Evolutionary conservation across 2,797 vertebrate species (phyloP), one percentile per base, ranked within the genome.

Genomic region (Euphonia xanthogaster): DNA sequence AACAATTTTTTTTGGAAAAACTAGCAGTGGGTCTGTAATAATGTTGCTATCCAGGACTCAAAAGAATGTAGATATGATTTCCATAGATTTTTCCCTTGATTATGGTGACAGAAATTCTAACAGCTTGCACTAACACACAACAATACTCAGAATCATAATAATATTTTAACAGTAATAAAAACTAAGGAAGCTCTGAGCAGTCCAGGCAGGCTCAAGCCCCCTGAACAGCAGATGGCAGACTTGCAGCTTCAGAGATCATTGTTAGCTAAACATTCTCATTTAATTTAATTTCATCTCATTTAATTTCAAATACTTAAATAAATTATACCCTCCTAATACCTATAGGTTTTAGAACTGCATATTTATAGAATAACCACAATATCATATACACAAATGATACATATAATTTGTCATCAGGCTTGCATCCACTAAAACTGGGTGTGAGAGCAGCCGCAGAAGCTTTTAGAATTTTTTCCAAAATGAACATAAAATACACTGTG

Each of bases 151-250:
- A 42, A 42, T 18, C 40, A 18, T 42, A 31, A 53, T 31, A 78
- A 25, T 25, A 82, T 48, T 83, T 82, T 40, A 74, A 39, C 6
- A 33, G 50, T 6, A 73, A 39, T 72, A 48, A 80, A 70, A 74
- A 22, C 20, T 4, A 51, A 39, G 25, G 35, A 39, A 78, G 54
- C 40, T 50, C 73, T 47, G 44, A 86, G 35, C 42, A 50, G 54
- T 27, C 39, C 61, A 58, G 61, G 35, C 8, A 50, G 51, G 54
- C 40, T 60, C 37, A 48, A 86, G 51, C 3, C 17, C 33, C 22
- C 47, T 76, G 27, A 68, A 78, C 93, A 92, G 93, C 93, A 96
- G 95, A 88, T 92, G 95, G 95, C 92, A 94, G 76, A 79, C 93
- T 88, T 88, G 93, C 51, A 90, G 44, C 63, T 96, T 74, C 77